Percentiles rank a stretch among this genome's conserved stretches.
Evolutionary conservation across 2,797 vertebrate species (phyloP).

Genomic region (Cephalopachus bancanus): DNA sequence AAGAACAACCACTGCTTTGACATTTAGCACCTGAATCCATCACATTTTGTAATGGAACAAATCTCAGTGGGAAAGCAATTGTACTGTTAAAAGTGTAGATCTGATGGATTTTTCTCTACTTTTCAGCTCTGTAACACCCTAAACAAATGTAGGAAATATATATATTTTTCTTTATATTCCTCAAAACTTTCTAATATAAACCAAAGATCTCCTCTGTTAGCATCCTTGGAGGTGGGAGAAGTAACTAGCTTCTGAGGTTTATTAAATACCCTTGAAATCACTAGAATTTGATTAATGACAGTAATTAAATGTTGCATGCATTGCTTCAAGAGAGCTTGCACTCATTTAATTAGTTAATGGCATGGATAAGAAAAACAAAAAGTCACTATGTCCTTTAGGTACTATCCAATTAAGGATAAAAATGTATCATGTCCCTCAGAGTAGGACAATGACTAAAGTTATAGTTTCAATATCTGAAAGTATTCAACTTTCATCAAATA

Average conservation of each 20-base stretch:
- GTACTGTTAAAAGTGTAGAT: neutral
- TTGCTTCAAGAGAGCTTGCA: neutral
- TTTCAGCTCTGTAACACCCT: neutral
- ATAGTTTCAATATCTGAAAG: neutral
- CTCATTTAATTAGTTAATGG: neutral
- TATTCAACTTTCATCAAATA: no score
- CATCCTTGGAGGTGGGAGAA: no score
- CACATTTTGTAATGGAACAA: neutral
- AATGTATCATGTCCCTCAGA: neutral
- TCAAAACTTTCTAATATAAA: neutral
- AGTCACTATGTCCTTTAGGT: neutral
- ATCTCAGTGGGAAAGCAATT: neutral
- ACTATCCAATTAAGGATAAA: neutral
- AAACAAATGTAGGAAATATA: neutral
- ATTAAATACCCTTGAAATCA: neutral
- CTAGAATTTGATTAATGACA: neutral
- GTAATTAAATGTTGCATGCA: neutral
- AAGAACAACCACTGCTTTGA: accelerated
- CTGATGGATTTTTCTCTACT: neutral
- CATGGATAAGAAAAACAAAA: neutral
- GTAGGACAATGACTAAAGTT: accelerated
- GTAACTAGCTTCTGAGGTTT: neutral
- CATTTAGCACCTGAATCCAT: neutral
- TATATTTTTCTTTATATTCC: no score
- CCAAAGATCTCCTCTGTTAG: neutral